Base-by-base conservation (phyloP, 1,140 invertebrate species). In the Trichonephila inaurata region DNA sequence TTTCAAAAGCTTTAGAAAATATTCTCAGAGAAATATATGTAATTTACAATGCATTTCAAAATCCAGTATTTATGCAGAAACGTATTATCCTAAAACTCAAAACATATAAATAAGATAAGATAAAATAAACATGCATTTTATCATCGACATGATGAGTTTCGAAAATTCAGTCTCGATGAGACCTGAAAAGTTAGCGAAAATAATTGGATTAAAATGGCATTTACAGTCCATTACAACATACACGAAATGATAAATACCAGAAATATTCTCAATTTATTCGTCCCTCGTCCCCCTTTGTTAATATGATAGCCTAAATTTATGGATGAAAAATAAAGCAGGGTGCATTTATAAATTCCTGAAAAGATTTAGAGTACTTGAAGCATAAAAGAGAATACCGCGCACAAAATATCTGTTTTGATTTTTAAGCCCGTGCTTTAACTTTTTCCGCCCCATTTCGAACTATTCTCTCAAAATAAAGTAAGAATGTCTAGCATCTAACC, bases 391-490 rank as follows among this genome's bases (percentile, higher is more conserved):
- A 58, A 83, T n/a, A 83, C 2, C 40, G 18, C 24, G 18, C 16
- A 19, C 28, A 40, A 60, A 83, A 83, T 83, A 51, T 83, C 82
- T 60, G 51, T 58, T 83, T 51, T 58, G 51, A 83, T n/a, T 83
- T 51, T 83, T 83, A 83, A 83, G n/a, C 19, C 77, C 16, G 18
- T 51, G 77, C 51, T 24, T 83, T 83, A 24, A 24, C 51, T 83
- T 60, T 60, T 83, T 60, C 40, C 82, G 16, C 51, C 21, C 82
- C 82, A 83, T 83, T 83, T 83, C 21, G n/a, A 24, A 24, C 44
- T 83, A 83, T 83, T 83, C 82, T 58, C 51, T 83, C 44, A 83
- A 83, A 83, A 60, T 83, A 83, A 83, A n/a, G 82, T 60, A 60
- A 83, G 58, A 83, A 60, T 83, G 82, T 83, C 19, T 44, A 24